phyloP scores from a whole-genome alignment of 2,888 invertebrate genomes.

The Hoplodrina blanda region DNA sequence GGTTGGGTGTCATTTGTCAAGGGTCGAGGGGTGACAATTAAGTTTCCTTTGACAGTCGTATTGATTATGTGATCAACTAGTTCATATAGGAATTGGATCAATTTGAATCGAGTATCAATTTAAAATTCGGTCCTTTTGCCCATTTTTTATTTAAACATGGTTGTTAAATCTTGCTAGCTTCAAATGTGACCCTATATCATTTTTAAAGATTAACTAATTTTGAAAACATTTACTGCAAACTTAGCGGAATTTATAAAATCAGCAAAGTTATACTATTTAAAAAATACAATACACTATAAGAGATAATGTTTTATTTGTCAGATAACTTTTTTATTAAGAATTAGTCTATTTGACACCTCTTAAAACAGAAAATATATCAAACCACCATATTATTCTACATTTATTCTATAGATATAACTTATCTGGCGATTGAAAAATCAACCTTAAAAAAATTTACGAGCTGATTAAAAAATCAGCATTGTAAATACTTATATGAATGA shows the following conservation, averaged over 20 bases:
- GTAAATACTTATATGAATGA: background rate
- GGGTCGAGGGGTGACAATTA: slow-evolving; percentile 69
- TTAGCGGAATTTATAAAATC: too few relatives aligned
- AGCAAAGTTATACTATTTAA: too few relatives aligned
- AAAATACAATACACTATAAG: too few relatives aligned
- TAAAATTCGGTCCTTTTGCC: background rate
- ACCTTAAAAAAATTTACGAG: background rate
- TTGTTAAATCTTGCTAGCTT: background rate
- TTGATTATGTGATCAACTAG: slow-evolving; percentile 69
- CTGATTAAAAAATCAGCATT: background rate
- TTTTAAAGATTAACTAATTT: background rate
- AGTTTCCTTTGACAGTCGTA: slow-evolving; percentile 70
- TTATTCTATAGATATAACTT: background rate
- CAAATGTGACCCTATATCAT: too few relatives aligned
- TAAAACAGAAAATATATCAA: too few relatives aligned
- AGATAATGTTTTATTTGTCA: too few relatives aligned
- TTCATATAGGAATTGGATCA: slow-evolving; percentile 31
- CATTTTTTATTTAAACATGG: background rate
- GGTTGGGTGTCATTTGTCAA: slow-evolving; percentile 61
- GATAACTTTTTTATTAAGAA: background rate
- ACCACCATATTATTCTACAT: background rate
- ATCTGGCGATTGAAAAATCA: background rate
- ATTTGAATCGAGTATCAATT: slow-evolving; percentile 26
- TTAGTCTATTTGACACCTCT: background rate
- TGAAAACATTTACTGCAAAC: background rate